Evolutionary conservation across 2,888 invertebrate species (phyloP).

Genomic region (Luperina nickerlii): DNA sequence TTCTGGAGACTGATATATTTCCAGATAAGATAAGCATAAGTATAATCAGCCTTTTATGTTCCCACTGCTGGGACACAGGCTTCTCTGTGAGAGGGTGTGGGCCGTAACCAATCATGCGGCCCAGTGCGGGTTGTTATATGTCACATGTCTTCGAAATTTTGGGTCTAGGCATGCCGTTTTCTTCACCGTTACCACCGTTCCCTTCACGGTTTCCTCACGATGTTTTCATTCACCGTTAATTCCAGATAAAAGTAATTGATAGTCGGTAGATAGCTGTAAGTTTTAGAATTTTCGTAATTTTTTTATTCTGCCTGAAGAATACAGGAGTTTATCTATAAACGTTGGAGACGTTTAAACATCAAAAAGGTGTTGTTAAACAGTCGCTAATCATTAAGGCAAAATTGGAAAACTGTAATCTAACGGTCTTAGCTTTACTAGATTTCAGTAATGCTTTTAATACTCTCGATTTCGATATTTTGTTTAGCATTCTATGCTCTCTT

Average conservation of each 20-base stretch:
- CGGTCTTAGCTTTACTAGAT: no score
- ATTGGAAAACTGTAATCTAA: no score
- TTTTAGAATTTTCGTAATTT: background rate
- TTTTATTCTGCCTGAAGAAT: background rate
- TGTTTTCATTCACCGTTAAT: background rate
- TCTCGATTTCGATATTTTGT: no score
- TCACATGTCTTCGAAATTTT: background rate
- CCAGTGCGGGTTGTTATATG: background rate
- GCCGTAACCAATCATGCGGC: background rate
- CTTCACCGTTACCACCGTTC: background rate
- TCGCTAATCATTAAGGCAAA: background rate
- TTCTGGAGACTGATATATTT: background rate
- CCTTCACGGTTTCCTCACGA: background rate
- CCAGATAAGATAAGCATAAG: background rate
- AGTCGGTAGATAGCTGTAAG: background rate
- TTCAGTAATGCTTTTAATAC: no score
- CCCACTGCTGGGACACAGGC: background rate
- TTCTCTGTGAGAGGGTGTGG: background rate
- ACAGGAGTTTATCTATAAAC: background rate
- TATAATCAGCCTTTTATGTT: background rate
- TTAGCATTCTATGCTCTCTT: no score
- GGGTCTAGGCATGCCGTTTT: background rate
- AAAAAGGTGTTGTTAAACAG: background rate
- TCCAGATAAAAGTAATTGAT: background rate
- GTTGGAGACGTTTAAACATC: background rate